A percentile compares a stretch with the other conserved stretches of the same genome.
These are phyloP conservation scores for Oreohelix idahoensis DNA, from an alignment of 1,140 invertebrate genomes.

Conservation along the genomic window DNA sequence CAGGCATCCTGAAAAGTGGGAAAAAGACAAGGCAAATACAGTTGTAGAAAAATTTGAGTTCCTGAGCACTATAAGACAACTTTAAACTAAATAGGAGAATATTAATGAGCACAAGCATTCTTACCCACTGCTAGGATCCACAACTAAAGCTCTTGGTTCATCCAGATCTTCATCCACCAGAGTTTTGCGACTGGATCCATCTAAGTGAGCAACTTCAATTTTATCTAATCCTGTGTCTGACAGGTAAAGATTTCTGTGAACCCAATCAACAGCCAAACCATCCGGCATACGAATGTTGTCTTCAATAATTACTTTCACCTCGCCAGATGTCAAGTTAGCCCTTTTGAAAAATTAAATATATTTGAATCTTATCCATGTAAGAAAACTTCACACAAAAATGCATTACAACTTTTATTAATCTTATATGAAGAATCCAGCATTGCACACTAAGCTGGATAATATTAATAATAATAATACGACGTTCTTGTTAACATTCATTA, in stretches of 20 bases:
- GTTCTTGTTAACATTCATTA: no score
- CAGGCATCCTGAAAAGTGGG: no score
- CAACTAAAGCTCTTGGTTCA: slow-evolving; percentile 93
- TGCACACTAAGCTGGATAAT: no score
- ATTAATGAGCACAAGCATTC: no score
- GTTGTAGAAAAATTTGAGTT: no score
- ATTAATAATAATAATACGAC: no score
- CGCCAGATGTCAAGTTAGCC: slow-evolving; percentile 15
- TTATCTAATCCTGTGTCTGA: slow-evolving; percentile 93
- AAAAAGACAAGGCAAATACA: no score
- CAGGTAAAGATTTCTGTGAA: slow-evolving; percentile 97
- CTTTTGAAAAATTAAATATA: slow-evolving; percentile 22
- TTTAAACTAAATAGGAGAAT: no score
- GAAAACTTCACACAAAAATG: no score
- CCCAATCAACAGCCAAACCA: slow-evolving; percentile 96
- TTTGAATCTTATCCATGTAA: neutral
- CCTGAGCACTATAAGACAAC: no score
- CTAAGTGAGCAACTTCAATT: slow-evolving; percentile 86
- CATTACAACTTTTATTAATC: no score
- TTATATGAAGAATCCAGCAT: no score
- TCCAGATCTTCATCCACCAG: slow-evolving; percentile 88
- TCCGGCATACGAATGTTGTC: slow-evolving; percentile 81
- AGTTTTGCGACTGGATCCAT: slow-evolving; percentile 86
- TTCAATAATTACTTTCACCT: slow-evolving; percentile 34
- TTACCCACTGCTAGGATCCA: slow-evolving; percentile 94